Percentiles rank a stretch among this genome's conserved stretches.
phyloP scores from a whole-genome alignment of 2,888 invertebrate genomes.

The Pteria penguin region DNA sequence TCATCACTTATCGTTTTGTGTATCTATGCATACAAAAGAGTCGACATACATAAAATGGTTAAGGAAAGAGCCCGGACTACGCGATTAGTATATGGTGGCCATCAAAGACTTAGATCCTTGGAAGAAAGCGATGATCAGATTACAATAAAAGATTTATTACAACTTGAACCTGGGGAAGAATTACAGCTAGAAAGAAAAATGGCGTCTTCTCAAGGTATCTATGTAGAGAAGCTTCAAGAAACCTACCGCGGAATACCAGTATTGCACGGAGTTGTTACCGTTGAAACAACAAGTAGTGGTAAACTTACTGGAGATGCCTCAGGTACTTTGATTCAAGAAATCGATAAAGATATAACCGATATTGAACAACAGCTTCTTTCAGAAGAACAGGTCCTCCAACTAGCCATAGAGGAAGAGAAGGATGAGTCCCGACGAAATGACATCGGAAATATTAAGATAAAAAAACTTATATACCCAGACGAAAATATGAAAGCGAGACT shows the following conservation, averaged over 20 bases:
- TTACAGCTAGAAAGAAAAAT: background rate
- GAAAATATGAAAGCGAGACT: slow-evolving; percentile 33
- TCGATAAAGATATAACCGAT: slow-evolving; percentile 47
- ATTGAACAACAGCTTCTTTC: slow-evolving; percentile 37
- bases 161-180: background rate
- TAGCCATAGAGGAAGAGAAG: slow-evolving; percentile 28
- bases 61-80: too few species aligned
- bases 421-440: background rate
- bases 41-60: too few species aligned
- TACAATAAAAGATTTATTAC: background rate
- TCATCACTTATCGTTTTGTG: too few species aligned
- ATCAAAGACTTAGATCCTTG: background rate
- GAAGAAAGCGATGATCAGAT: background rate
- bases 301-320: slow-evolving; percentile 49
- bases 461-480: slow-evolving; percentile 35
- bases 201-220: slow-evolving; percentile 48
- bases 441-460: slow-evolving; percentile 18
- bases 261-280: slow-evolving; percentile 52
- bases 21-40: too few species aligned
- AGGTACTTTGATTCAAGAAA: slow-evolving; percentile 53
- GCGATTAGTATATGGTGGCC: too few species aligned
- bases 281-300: slow-evolving; percentile 46
- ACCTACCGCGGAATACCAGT: slow-evolving; percentile 54
- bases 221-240: slow-evolving; percentile 54
- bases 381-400: slow-evolving; percentile 35